Conservation (phyloP, 2,888 invertebrate species). For the Gortyna flavago region DNA sequence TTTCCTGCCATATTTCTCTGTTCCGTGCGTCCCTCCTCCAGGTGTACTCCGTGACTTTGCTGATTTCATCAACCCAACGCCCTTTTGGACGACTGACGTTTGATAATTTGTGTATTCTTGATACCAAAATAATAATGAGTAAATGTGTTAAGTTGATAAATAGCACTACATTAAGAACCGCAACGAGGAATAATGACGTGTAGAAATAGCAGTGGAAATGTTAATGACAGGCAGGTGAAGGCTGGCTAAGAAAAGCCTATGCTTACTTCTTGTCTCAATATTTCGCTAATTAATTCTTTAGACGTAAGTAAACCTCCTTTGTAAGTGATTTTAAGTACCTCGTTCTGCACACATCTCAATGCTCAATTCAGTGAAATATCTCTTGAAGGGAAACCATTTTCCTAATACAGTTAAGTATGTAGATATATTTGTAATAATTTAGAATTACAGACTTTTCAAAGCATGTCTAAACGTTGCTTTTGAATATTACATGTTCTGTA, state of each 20-base stretch:
- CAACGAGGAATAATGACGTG: slow-evolving; percentile 28
- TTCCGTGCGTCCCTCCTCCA: neutral
- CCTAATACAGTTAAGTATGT: neutral
- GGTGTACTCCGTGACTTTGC: neutral
- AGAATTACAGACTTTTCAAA: neutral
- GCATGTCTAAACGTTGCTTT: neutral
- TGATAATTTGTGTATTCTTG: slow-evolving; percentile 1
- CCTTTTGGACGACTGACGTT: neutral
- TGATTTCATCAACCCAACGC: neutral
- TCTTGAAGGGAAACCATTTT: neutral
- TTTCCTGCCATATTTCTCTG: neutral
- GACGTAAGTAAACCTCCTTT: slow-evolving; percentile 33
- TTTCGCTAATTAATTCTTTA: slow-evolving; percentile 48
- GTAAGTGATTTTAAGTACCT: slow-evolving; percentile 39
- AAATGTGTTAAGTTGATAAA: slow-evolving; percentile 36
- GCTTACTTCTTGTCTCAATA: slow-evolving; percentile 36
- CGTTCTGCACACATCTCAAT: slow-evolving; percentile 10
- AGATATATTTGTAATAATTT: neutral
- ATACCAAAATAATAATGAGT: neutral
- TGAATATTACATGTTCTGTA: neutral
- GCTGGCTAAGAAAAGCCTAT: slow-evolving; percentile 37
- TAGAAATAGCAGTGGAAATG: slow-evolving; percentile 38
- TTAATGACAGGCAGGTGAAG: slow-evolving; percentile 42
- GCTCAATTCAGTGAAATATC: slow-evolving; percentile 19
- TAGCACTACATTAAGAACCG: slow-evolving; percentile 26